A percentile compares a stretch with the other conserved stretches of the same genome.
phyloP scores from a whole-genome alignment of 2,888 invertebrate genomes.

The Odontocerum albicorne region DNA sequence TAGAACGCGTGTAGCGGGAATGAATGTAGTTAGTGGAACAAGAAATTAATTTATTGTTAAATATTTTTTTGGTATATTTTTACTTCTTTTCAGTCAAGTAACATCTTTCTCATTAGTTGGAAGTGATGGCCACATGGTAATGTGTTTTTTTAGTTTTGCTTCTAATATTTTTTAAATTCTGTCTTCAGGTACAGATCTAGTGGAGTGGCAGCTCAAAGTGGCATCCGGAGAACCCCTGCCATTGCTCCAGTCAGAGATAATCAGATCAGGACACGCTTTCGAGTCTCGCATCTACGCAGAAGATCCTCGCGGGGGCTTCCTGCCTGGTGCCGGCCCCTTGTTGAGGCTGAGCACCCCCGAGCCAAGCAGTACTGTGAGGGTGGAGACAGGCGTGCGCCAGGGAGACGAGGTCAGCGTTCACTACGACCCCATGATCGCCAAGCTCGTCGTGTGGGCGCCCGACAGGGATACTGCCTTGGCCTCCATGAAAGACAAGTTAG shows the following conservation, averaged over 20 bases:
- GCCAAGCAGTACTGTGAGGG: constrained; percentile 66
- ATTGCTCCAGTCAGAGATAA: constrained; percentile 75
- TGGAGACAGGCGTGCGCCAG: constrained; percentile 87
- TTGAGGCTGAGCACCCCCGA: constrained; percentile 74
- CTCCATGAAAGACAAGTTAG: constrained; percentile 71
- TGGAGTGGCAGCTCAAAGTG: constrained; percentile 95
- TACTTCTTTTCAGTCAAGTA: too few relatives aligned
- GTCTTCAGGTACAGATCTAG: constrained; percentile 87
- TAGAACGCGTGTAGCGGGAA: too few relatives aligned
- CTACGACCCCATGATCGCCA: constrained; percentile 99
- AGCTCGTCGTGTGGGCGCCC: constrained; percentile 93
- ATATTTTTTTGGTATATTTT: too few relatives aligned
- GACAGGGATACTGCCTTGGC: constrained; percentile 79
- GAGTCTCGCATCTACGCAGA: constrained; percentile 98
- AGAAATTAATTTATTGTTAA: too few relatives aligned
- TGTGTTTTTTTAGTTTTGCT: too few relatives aligned
- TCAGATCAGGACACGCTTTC: constrained; percentile 84
- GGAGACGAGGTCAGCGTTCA: constrained; percentile 97
- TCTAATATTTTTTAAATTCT: too few relatives aligned
- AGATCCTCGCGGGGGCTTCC: constrained; percentile 77
- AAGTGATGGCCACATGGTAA: too few relatives aligned
- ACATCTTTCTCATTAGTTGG: too few relatives aligned
- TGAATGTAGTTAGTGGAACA: too few relatives aligned
- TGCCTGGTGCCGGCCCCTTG: constrained; percentile 91
- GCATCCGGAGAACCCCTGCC: constrained; percentile 89